Evolutionary conservation across 2,888 invertebrate species (phyloP), one percentile per base, ranked within the genome.

Genomic region (Drosophila buzzatii): DNA sequence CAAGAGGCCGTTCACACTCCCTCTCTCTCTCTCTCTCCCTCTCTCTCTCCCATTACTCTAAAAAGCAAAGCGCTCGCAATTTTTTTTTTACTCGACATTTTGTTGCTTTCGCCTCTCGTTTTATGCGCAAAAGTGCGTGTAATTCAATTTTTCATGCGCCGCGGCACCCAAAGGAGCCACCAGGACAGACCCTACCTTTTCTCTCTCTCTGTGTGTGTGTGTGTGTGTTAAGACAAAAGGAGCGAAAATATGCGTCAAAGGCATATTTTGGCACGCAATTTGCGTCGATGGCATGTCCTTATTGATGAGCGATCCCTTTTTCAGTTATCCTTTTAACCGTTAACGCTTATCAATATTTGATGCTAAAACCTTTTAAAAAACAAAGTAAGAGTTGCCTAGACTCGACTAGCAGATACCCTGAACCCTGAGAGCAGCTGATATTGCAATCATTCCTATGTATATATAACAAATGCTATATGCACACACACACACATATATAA

Each of bases 121-220:
- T 84, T 88, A 82, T 82, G 86, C 84, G 86, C 84, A 89, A 89
- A 83, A 89, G 90, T 90, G 90, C 90, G 85, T 90, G 82, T 90
- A 86, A 86, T 90, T 90, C 85, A 90, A 86, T 86, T 86, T 86
- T 85, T 87, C 82, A 86, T 85, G 85, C 90, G 73, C 71, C 68
- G 78, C 62, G 55, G 55, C 55, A 55, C 39, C 39, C 27, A 77
- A 69, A 62, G 42, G 41, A 33, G 42, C 20, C 42, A 27, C 16
- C 53, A 6, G 4, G 16, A 18, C 35, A 23, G 39, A 39, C n/a
- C 53, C 23, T 55, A 84, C 84, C 69, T 70, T 78, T 56, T 27
- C 1, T 27, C n/a, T 18, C 3, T 52, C 7, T 14, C 7, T 12
- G 8, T n/a, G n/a, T n/a, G 31, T n/a, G 27, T 31, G 31, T 31